phyloP scores from a whole-genome alignment of 1,140 invertebrate species.

The Dolichoris vasculosae region DNA sequence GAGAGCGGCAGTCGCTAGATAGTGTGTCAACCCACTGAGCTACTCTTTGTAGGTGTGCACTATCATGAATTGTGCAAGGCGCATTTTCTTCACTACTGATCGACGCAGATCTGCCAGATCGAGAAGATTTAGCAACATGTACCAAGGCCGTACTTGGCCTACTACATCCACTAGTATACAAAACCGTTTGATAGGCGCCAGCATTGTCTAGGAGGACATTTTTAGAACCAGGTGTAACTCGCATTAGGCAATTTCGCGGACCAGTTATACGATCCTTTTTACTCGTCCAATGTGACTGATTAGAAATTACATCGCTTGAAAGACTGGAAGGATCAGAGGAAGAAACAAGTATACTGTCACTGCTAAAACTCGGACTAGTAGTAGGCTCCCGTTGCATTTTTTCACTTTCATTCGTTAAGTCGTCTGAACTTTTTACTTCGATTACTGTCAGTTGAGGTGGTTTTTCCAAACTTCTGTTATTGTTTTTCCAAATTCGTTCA shows the following conservation, averaged over 20 bases:
- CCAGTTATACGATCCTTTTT: conserved; percentile 72
- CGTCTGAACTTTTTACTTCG: conserved; percentile 65
- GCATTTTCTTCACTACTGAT: conserved; percentile 65
- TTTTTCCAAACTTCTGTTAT: conserved; percentile 42
- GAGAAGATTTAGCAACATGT: conserved; percentile 60
- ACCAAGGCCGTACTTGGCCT: conserved; percentile 68
- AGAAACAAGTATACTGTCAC: conserved; percentile 68
- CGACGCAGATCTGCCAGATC: conserved; percentile 62
- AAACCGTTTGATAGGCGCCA: conserved; percentile 78
- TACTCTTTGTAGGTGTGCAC: conserved; percentile 76
- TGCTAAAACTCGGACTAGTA: conserved; percentile 70
- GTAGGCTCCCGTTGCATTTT: conserved; percentile 58
- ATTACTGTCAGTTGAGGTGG: conserved; percentile 63
- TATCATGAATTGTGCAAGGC: conserved; percentile 56
- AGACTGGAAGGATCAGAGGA: conserved; percentile 71
- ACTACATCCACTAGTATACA: conserved; percentile 75
- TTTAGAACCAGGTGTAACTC: conserved; percentile 83
- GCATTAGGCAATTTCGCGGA: conserved; percentile 82
- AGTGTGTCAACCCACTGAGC: conserved; percentile 76
- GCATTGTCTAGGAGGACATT: conserved; percentile 86
- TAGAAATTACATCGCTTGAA: conserved; percentile 64
- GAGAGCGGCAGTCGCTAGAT: background rate
- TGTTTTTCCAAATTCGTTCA: conserved; percentile 65
- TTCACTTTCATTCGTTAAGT: conserved; percentile 53
- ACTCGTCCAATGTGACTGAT: conserved; percentile 46